Evolutionary conservation across 2,797 vertebrate genomes (phyloP), one percentile per base, ranked within the genome.

Genomic region (Melanotaenia pygmaea): DNA sequence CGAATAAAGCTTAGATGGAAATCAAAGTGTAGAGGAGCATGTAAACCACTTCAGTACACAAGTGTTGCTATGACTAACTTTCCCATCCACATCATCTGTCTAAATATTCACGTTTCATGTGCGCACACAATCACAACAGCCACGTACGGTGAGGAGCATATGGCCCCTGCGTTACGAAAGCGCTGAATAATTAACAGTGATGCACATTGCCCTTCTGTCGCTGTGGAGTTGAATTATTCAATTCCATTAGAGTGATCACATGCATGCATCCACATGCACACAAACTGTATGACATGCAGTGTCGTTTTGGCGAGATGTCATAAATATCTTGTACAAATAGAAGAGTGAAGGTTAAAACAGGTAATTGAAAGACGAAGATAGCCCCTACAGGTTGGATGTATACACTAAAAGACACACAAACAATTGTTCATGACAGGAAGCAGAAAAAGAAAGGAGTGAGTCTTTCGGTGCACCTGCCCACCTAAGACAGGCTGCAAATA

Each of bases 131-230:
- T 78, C 63, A 70, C 67, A 71, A 82, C 76, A 70, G 67, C 59
- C 70, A 75, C 69, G 40, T 67, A 72, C 51, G 32, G 59, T 30
- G 69, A 73, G 26, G 67, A 83, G 79, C 88, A 89, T 88, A 87
- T 89, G 89, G 86, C 53, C 75, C 5, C 13, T 63, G 75, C 81
- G 78, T 79, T 85, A 74, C 54, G 24, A 83, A 77, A 53, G 70
- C n/a, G 53, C 85, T 92, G 81, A 92, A 93, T 91, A 91, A 93
- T 91, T 93, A 88, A 91, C 81, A 74, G 79, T 77, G 85, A 90
- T 87, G 79, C 88, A 76, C 43, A 62, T 86, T 84, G 76, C 59
- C 88, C 85, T 88, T 86, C 86, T 92, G 89, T 87, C 77, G 67
- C 68, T 22, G 54, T 72, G 69, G 72, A 79, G 72, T 82, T 90